Percentiles rank a stretch among this genome's conserved stretches.
Conservation (phyloP, 1,140 invertebrate species). For the Drosophila punjabiensis region DNA sequence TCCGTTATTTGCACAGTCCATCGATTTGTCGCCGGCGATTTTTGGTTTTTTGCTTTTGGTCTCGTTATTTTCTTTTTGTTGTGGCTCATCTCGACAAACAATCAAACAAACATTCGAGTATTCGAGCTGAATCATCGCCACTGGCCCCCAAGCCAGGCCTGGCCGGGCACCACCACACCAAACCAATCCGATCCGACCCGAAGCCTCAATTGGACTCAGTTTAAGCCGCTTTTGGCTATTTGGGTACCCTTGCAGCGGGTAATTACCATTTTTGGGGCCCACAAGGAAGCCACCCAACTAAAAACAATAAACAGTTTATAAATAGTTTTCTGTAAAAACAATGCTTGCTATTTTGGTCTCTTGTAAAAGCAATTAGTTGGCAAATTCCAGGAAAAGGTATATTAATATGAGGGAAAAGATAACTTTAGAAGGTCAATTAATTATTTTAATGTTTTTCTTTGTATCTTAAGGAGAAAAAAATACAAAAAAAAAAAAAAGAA, state of each 20-base stretch:
- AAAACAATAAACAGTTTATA: conserved; percentile 13
- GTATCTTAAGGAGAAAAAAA: too few relatives aligned
- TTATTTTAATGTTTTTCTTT: neutral
- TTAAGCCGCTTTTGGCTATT: conserved; percentile 69
- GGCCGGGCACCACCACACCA: conserved; percentile 9
- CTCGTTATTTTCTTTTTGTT: conserved; percentile 2
- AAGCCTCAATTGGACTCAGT: conserved; percentile 64
- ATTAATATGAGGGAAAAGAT: neutral
- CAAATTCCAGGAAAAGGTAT: neutral
- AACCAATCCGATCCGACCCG: conserved; percentile 44
- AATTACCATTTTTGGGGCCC: neutral
- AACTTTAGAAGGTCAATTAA: neutral
- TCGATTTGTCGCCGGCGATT: conserved; percentile 42
- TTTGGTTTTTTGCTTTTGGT: conserved; percentile 11
- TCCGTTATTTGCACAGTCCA: conserved; percentile 67
- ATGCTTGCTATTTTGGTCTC: neutral
- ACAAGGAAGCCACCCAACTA: conserved; percentile 16
- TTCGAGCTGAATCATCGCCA: conserved; percentile 66
- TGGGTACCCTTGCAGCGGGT: conserved; percentile 25
- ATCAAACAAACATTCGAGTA: conserved; percentile 53
- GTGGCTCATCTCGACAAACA: conserved; percentile 71
- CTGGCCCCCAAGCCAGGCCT: conserved; percentile 41
- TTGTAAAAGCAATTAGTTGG: neutral
- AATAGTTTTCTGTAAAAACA: conserved; percentile 9
- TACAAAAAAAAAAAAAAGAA: too few relatives aligned